Conservation (phyloP, 2,888 invertebrate species). For the Philonicus albiceps region DNA sequence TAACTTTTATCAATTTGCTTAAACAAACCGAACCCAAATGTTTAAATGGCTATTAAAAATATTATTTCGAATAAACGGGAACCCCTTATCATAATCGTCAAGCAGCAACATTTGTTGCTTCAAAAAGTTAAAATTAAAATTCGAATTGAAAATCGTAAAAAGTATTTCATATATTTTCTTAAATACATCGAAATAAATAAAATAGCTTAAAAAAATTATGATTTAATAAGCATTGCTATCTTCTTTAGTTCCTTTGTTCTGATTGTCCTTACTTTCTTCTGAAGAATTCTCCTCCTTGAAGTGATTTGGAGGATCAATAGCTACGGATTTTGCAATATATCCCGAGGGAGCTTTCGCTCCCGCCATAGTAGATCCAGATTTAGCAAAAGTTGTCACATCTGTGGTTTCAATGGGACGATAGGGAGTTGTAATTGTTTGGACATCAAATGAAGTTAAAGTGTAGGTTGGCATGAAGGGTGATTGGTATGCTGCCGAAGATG, state of each 20-base stretch:
- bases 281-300: background rate
- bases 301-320: background rate
- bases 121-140: background rate
- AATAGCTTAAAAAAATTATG: background rate
- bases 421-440: background rate
- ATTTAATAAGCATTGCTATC: background rate
- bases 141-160: background rate
- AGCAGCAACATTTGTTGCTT: too few relatives aligned
- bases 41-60: too few relatives aligned
- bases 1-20: too few relatives aligned
- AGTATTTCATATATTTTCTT: background rate
- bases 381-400: background rate
- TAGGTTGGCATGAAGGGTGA: background rate
- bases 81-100: too few relatives aligned
- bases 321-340: background rate
- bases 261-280: background rate
- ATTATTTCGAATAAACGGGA: too few relatives aligned
- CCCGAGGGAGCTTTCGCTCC: background rate
- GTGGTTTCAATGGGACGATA: background rate
- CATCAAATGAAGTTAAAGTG: constrained; percentile 17
- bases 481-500: background rate
- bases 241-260: background rate
- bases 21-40: too few relatives aligned
- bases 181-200: background rate
- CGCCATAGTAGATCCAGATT: background rate